phyloP scores from a whole-genome alignment of 92 coral and sea anemone genomes.

The Porites rus region DNA sequence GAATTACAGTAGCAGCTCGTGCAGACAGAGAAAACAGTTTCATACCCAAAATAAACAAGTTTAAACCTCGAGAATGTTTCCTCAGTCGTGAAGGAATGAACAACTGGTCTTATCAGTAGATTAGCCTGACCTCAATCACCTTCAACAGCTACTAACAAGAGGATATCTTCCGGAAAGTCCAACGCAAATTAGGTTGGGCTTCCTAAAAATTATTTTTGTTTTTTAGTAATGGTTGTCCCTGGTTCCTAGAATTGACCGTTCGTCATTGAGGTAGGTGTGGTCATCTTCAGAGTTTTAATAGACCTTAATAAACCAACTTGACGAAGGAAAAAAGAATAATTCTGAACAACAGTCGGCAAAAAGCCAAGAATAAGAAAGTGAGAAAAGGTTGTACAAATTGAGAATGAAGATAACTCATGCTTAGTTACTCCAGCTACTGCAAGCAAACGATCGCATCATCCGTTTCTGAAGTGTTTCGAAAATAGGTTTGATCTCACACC shows the following conservation, averaged over 20 bases:
- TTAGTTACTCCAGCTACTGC: too few relatives aligned
- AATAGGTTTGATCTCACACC: not conserved
- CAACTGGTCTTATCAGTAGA: constrained; percentile 12
- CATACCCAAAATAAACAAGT: constrained; percentile 43
- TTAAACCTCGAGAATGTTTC: constrained; percentile 30
- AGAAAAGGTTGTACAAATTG: too few relatives aligned
- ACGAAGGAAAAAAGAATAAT: not conserved
- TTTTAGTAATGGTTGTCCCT: constrained; percentile 1
- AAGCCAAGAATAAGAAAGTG: too few relatives aligned
- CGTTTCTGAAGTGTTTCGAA: constrained; percentile 6
- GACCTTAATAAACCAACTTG: too few relatives aligned
- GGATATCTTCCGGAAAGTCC: not conserved
- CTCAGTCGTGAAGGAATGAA: constrained; percentile 44
- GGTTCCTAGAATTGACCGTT: not conserved
- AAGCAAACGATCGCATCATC: too few relatives aligned
- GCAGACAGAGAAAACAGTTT: constrained; percentile 33
- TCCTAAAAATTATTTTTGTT: constrained; percentile 10
- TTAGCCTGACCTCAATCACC: constrained; percentile 21
- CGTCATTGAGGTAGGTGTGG: constrained; percentile 5
- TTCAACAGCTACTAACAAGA: not conserved
- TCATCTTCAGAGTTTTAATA: not conserved
- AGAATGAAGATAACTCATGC: too few relatives aligned
- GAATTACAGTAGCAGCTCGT: constrained; percentile 17
- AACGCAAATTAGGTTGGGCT: constrained; percentile 8
- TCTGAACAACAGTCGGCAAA: not conserved